Evolutionary conservation across 2,113 vertebrate genomes (phyloP), one percentile per base, ranked within the genome.

Genomic region (Emydura subglobosa): DNA sequence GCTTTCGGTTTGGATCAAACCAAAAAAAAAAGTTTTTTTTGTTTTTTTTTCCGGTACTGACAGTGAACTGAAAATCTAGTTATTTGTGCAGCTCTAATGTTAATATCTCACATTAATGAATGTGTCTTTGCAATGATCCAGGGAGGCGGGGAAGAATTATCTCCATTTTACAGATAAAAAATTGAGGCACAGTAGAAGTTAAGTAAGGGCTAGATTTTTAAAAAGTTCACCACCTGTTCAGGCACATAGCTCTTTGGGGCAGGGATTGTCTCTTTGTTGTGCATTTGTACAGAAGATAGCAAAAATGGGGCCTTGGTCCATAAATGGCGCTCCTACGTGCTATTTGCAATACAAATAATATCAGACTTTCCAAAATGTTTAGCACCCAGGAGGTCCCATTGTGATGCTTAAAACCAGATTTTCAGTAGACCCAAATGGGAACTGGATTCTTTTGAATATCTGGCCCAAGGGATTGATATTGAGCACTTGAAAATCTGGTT

Each of bases 151-250:
- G 54, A 92, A 19, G 22, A 13, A 29, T 0, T 92, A 81, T 88
- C 0, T 0, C 5, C 0, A 65, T 51, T 91, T 83, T 7, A 25
- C 39, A 11, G 49, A 27, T 19, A 19, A 61, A 44, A 11, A 24
- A 2, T n/a, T 31, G 82, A 90, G 42, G 44, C 24, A 12, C 49
- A 7, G 78, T 1, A 4, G 8, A 78, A 49, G 57, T n/a, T 47
- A 44, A 89, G 50, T 44, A 44, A 89, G 53, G 17, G 27, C 29
- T 31, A 10, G 1, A 4, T 79, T 50, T 50, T 53, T 90, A 65
- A 59, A 65, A 59, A 29, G 57, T 59, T 59, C 25, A 27, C 19
- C 54, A 21, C 25, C 24, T 29, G 10, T 12, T 59, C 25, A 29
- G 25, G 57, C 57, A 59, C 57, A 12, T 29, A 11, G 9, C 57